phyloP scores from a whole-genome alignment of 1,140 invertebrate species.

The Doryteuthis pealeii region DNA sequence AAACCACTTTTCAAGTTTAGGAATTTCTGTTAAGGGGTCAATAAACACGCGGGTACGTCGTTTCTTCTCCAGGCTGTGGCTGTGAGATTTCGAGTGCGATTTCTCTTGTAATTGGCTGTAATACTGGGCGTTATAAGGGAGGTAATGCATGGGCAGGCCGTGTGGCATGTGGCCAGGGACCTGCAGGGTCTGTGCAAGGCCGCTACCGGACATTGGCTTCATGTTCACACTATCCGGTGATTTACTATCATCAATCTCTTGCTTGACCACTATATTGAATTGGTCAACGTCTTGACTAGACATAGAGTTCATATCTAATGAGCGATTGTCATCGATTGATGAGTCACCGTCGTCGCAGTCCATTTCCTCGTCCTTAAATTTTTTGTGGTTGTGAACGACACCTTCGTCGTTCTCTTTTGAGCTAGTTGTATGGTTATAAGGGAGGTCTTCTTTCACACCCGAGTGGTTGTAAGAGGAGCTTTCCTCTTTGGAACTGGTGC shows the following conservation, averaged over 20 bases:
- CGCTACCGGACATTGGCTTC: not conserved
- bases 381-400: not conserved
- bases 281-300: constrained; percentile 10
- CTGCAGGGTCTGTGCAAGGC: constrained; percentile 35
- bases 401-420: constrained; percentile 12
- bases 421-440: not conserved
- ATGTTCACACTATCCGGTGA: not conserved
- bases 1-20: constrained; percentile 95
- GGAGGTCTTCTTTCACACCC: not conserved
- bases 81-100: not conserved
- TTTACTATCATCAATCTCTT: constrained; percentile 6
- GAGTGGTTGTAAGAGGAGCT: not conserved
- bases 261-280: constrained; percentile 4
- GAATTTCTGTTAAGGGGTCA: constrained; percentile 96
- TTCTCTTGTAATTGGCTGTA: constrained; percentile 22
- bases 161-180: constrained; percentile 47
- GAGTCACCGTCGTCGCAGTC: constrained; percentile 4
- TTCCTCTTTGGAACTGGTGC: constrained; percentile 2
- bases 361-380: constrained; percentile 14
- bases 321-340: constrained; percentile 7
- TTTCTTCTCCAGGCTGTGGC: constrained; percentile 56
- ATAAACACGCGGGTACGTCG: constrained; percentile 97
- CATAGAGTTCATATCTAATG: constrained; percentile 7
- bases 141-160: constrained; percentile 51
- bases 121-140: constrained; percentile 50